These are phyloP conservation scores for Malthinus flaveolus DNA, from an alignment of 2,888 invertebrate genomes.

Conservation along the genomic window DNA sequence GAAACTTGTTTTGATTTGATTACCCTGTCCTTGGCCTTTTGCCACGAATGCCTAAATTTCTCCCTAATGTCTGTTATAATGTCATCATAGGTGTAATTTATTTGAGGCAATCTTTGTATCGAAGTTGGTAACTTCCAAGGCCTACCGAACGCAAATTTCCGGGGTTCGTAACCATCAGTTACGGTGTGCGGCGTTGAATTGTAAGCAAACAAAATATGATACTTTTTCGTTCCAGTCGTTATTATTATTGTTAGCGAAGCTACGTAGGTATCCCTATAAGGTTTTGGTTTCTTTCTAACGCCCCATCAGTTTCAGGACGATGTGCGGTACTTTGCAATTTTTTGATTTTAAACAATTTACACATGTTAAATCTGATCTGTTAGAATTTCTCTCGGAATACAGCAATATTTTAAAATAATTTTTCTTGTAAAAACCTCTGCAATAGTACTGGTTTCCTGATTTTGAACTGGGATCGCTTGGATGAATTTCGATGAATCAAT, in stretches of 20 bases:
- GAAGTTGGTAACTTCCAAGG: conserved; percentile 29
- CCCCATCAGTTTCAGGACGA: conserved; percentile 39
- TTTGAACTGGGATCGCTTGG: too few relatives aligned
- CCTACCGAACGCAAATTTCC: conserved; percentile 35
- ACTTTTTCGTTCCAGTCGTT: conserved; percentile 42
- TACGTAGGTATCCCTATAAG: conserved; percentile 37
- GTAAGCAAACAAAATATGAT: conserved; percentile 33
- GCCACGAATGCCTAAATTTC: not conserved
- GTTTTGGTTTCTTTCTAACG: conserved; percentile 41
- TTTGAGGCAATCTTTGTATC: conserved; percentile 30
- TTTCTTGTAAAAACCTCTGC: not conserved
- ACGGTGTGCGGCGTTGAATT: conserved; percentile 38
- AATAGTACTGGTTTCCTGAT: too few relatives aligned
- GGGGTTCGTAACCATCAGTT: conserved; percentile 35
- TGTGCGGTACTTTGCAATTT: conserved; percentile 39
- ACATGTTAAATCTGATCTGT: conserved; percentile 36
- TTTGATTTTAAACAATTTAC: conserved; percentile 38
- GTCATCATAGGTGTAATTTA: conserved; percentile 25
- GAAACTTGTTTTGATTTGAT: conserved; percentile 10
- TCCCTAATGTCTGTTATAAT: not conserved
- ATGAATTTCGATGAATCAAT: too few relatives aligned
- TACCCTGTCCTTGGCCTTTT: not conserved
- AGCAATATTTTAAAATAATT: conserved; percentile 31
- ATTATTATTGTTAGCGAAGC: conserved; percentile 36
- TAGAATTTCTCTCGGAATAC: conserved; percentile 32